Evolutionary conservation across 2,888 invertebrate species (phyloP).

Genomic region (Andricus quercusramuli): DNA sequence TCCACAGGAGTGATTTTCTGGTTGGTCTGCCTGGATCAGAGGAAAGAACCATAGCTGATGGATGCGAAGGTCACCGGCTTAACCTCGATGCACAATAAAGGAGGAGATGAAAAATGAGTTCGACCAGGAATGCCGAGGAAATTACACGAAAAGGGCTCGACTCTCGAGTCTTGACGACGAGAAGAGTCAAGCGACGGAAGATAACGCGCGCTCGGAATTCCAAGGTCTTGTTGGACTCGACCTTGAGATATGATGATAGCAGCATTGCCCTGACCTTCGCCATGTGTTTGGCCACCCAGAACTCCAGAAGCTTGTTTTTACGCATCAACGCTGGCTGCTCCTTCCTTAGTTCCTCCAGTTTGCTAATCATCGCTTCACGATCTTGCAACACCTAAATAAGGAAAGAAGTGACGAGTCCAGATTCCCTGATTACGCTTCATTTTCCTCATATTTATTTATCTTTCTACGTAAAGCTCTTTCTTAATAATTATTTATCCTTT

Average conservation of each 20-base stretch:
- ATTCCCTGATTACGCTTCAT: not conserved
- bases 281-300: slow-evolving; percentile 36
- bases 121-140: slow-evolving; percentile 40
- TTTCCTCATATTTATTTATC: not conserved
- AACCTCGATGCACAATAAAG: slow-evolving; percentile 41
- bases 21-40: slow-evolving; percentile 7
- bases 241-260: slow-evolving; percentile 39
- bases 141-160: slow-evolving; percentile 38
- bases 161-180: slow-evolving; percentile 29
- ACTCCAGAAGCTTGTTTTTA: slow-evolving; percentile 36
- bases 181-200: slow-evolving; percentile 40
- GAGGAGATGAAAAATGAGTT: slow-evolving; percentile 40
- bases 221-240: slow-evolving; percentile 38
- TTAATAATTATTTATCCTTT: not conserved
- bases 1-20: slow-evolving; percentile 25
- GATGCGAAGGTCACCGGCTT: slow-evolving; percentile 34
- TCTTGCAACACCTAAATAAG: slow-evolving; percentile 27
- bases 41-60: slow-evolving; percentile 20
- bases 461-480: not conserved
- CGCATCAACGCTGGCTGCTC: not conserved
- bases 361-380: slow-evolving; percentile 23
- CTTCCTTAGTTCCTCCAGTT: slow-evolving; percentile 1
- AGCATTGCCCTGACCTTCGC: slow-evolving; percentile 39
- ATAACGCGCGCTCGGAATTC: slow-evolving; percentile 33
- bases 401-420: not conserved